Evolutionary conservation across 2,888 invertebrate genomes (phyloP).

Genomic region (Pogonocherus hispidulus): DNA sequence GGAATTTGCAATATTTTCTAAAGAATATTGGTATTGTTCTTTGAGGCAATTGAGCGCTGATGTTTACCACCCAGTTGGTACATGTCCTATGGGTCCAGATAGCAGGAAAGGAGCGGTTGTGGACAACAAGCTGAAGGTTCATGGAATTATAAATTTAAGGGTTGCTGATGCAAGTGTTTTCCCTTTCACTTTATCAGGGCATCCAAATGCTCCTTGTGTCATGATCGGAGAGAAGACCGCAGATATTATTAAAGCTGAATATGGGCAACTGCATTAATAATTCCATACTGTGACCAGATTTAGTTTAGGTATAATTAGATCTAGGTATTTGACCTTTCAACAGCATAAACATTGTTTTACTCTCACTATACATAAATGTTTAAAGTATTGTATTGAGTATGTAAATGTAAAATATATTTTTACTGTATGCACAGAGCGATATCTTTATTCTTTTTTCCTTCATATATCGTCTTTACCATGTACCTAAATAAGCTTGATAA

Average conservation of each 20-base stretch:
- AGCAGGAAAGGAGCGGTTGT: slow-evolving; percentile 75
- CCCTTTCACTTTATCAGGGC: slow-evolving; percentile 75
- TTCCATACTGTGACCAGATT: no score
- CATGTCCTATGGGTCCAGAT: slow-evolving; percentile 73
- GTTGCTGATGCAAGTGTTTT: slow-evolving; percentile 79
- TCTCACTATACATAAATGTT: no score
- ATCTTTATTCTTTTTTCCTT: no score
- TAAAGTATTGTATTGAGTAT: no score
- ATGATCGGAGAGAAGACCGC: slow-evolving; percentile 81
- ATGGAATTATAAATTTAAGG: slow-evolving; percentile 73
- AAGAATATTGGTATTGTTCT: slow-evolving; percentile 48
- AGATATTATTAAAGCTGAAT: slow-evolving; percentile 63
- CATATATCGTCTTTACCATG: no score
- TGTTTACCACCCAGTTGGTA: slow-evolving; percentile 42
- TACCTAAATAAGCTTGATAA: no score
- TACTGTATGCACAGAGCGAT: no score
- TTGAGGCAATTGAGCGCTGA: slow-evolving; percentile 41
- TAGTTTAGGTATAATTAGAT: no score
- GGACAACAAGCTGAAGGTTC: slow-evolving; percentile 73
- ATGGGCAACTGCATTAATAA: slow-evolving; percentile 11
- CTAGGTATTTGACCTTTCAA: no score
- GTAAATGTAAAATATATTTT: no score
- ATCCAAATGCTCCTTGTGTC: slow-evolving; percentile 77
- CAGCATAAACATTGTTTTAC: no score
- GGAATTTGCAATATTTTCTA: slow-evolving; percentile 25